phyloP scores from a whole-genome alignment of 2,888 invertebrate genomes.

The Folsomia manolachei region DNA sequence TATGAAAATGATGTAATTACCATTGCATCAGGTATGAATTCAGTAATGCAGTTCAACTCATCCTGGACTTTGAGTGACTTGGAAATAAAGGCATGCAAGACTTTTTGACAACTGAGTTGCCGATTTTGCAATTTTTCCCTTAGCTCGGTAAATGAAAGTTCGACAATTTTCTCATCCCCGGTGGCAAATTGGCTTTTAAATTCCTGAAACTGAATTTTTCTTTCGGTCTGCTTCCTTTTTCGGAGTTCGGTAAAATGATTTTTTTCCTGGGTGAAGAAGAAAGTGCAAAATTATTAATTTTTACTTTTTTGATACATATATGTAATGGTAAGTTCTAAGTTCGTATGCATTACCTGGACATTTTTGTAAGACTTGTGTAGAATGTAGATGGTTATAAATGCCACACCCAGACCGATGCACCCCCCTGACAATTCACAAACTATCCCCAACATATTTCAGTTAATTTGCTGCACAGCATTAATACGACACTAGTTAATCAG shows the following conservation, averaged over 20 bases:
- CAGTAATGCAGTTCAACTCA: conserved; percentile 51
- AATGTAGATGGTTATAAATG: not conserved
- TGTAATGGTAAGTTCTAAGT: too few species aligned
- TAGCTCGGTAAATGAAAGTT: conserved; percentile 29
- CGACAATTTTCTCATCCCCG: conserved; percentile 23
- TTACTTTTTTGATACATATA: too few species aligned
- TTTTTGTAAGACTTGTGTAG: not conserved
- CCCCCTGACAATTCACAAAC: not conserved
- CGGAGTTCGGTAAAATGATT: not conserved
- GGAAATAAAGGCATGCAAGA: conserved; percentile 33
- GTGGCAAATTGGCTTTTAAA: not conserved
- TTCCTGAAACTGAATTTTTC: not conserved
- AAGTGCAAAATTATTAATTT: not conserved
- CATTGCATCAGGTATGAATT: conserved; percentile 50
- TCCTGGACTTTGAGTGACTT: conserved; percentile 48
- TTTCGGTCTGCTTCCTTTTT: not conserved
- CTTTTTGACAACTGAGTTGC: conserved; percentile 30
- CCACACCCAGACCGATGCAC: not conserved
- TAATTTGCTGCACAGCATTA: too few species aligned
- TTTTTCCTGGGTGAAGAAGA: not conserved
- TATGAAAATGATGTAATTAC: too few species aligned
- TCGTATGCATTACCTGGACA: not conserved
- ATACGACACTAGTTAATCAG: too few species aligned
- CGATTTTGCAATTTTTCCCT: conserved; percentile 29
- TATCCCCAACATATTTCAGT: not conserved